Conservation (phyloP, 2,888 invertebrate genomes). For the Papilio demoleus region DNA sequence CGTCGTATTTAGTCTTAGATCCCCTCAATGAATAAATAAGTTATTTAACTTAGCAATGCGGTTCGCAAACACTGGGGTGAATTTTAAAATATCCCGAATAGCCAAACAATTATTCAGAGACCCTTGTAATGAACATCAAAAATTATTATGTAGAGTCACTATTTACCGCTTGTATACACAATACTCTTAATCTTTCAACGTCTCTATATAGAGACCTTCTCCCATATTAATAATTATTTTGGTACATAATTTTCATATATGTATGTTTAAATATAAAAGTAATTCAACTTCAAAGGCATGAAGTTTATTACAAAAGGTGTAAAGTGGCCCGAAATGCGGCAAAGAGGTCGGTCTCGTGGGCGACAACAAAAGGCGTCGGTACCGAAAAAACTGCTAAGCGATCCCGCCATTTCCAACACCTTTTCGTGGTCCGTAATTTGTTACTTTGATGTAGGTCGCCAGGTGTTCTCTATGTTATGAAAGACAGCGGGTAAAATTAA, state of each 20-base stretch:
- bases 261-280: background rate
- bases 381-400: constrained; percentile 20
- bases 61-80: constrained; percentile 20
- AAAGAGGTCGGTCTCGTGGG: constrained; percentile 16
- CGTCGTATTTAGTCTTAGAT: constrained; percentile 2
- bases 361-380: constrained; percentile 29
- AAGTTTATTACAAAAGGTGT: background rate
- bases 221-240: background rate
- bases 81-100: constrained; percentile 7
- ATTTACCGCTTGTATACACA: background rate
- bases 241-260: background rate
- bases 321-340: constrained; percentile 14
- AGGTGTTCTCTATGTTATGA: constrained; percentile 1
- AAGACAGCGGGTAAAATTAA: background rate
- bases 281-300: background rate
- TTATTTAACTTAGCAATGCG: constrained; percentile 8
- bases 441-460: constrained; percentile 29
- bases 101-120: background rate
- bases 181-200: no score
- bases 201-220: background rate
- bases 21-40: constrained; percentile 15
- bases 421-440: constrained; percentile 6
- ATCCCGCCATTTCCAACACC: constrained; percentile 11
- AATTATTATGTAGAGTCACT: background rate
- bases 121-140: background rate